phyloP scores from a whole-genome alignment of 2,888 invertebrate species.

The Dichetophora obliterata region DNA sequence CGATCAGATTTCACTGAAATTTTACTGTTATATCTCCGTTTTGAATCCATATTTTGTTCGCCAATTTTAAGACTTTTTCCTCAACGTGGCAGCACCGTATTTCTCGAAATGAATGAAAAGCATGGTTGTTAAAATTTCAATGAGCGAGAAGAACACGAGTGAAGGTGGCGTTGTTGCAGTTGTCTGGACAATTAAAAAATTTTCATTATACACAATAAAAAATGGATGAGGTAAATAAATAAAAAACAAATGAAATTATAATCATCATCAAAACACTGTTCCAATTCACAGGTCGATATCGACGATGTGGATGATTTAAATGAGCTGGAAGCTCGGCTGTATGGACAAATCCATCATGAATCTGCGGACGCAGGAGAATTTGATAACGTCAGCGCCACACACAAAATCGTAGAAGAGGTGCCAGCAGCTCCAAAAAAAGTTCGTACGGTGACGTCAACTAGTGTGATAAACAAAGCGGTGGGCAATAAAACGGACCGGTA shows the following conservation, averaged over 20 bases:
- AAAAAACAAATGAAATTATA: slow-evolving; percentile 11
- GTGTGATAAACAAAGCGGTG: slow-evolving; percentile 55
- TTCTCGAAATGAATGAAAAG: too few relatives aligned
- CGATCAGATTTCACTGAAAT: too few relatives aligned
- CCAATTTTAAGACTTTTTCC: too few relatives aligned
- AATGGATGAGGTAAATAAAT: slow-evolving; percentile 61
- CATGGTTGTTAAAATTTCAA: too few relatives aligned
- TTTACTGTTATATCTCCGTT: too few relatives aligned
- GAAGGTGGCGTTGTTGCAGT: slow-evolving; percentile 19
- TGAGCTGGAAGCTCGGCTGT: slow-evolving; percentile 66
- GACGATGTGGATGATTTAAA: slow-evolving; percentile 60
- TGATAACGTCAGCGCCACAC: neutral
- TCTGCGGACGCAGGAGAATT: slow-evolving; percentile 46
- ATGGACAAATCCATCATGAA: slow-evolving; percentile 67
- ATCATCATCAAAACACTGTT: neutral
- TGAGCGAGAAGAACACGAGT: neutral
- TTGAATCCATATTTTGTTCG: too few relatives aligned
- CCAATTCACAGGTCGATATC: slow-evolving; percentile 49
- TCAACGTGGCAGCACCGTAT: too few relatives aligned
- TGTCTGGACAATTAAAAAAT: slow-evolving; percentile 7
- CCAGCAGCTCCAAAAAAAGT: slow-evolving; percentile 39
- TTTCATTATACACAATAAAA: slow-evolving; percentile 14
- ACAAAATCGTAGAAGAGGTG: slow-evolving; percentile 20
- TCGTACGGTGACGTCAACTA: slow-evolving; percentile 54
- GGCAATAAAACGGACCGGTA: slow-evolving; percentile 47